A percentile compares a stretch with the other conserved stretches of the same genome.
Conservation (phyloP, 2,113 vertebrate genomes). For the Brachionichthys hirsutus region DNA sequence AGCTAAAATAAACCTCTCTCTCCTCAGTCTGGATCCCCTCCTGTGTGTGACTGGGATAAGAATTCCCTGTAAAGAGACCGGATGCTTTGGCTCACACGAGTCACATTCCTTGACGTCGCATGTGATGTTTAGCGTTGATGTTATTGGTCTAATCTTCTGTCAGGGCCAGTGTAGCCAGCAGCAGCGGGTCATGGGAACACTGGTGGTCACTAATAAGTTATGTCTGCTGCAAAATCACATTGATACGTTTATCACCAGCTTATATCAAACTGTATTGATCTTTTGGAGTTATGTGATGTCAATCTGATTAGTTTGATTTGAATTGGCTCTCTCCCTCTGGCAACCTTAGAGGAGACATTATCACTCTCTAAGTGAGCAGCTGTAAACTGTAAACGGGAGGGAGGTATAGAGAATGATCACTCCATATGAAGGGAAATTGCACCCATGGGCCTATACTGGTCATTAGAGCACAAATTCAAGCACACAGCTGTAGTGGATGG, state of each 20-base stretch:
- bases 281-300: too few species aligned
- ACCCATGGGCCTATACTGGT: constrained; percentile 20
- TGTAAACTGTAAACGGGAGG: not conserved
- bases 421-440: constrained; percentile 19
- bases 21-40: too few species aligned
- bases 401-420: constrained; percentile 18
- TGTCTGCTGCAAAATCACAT: too few species aligned
- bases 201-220: too few species aligned
- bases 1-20: too few species aligned
- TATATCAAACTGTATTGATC: too few species aligned
- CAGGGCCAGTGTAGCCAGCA: constrained; percentile 7
- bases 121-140: constrained; percentile 28
- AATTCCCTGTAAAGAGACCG: constrained; percentile 25
- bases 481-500: constrained; percentile 22
- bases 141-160: constrained; percentile 18
- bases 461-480: constrained; percentile 37
- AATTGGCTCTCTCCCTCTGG: too few species aligned
- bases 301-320: too few species aligned
- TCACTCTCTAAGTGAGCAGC: too few species aligned
- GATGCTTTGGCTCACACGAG: constrained; percentile 21
- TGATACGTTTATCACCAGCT: too few species aligned
- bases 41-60: constrained; percentile 8
- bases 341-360: too few species aligned
- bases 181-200: constrained; percentile 4
- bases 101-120: constrained; percentile 43